Evolutionary conservation across 2,113 vertebrate species (phyloP).

Genomic region (Progne subis): DNA sequence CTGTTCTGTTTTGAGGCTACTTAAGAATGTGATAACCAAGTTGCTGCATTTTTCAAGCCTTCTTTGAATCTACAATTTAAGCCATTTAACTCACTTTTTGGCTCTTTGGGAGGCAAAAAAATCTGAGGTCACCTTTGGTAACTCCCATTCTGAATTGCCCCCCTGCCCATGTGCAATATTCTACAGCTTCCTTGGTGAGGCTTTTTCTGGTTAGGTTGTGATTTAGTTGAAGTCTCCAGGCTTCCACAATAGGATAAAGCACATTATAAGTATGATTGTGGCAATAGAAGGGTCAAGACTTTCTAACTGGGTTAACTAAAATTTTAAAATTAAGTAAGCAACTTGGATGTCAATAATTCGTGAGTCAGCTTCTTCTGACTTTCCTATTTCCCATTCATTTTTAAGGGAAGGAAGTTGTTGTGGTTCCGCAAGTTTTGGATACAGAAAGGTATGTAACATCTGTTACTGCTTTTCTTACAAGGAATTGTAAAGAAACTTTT

Average conservation of each 20-base stretch:
- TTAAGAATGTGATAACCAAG: neutral
- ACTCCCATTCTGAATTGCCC: neutral
- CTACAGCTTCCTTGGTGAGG: neutral
- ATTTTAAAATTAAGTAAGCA: neutral
- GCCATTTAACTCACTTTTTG: neutral
- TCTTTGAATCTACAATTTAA: neutral
- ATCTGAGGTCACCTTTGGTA: neutral
- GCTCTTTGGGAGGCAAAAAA: neutral
- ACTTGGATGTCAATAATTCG: neutral
- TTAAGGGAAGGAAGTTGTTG: accelerated
- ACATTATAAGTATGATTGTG: neutral
- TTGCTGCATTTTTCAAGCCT: neutral
- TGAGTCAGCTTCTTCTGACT: neutral
- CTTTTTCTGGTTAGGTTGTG: neutral
- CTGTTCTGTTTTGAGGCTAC: neutral
- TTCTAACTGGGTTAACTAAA: neutral
- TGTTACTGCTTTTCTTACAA: neutral
- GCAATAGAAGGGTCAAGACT: neutral
- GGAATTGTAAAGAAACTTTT: neutral
- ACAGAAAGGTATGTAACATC: neutral
- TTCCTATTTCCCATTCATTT: neutral
- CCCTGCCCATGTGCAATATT: neutral
- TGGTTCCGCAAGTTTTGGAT: neutral
- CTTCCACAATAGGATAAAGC: neutral
- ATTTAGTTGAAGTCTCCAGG: neutral